Evolutionary conservation across 2,113 vertebrate genomes (phyloP).

Genomic region (Trichechus manatus): DNA sequence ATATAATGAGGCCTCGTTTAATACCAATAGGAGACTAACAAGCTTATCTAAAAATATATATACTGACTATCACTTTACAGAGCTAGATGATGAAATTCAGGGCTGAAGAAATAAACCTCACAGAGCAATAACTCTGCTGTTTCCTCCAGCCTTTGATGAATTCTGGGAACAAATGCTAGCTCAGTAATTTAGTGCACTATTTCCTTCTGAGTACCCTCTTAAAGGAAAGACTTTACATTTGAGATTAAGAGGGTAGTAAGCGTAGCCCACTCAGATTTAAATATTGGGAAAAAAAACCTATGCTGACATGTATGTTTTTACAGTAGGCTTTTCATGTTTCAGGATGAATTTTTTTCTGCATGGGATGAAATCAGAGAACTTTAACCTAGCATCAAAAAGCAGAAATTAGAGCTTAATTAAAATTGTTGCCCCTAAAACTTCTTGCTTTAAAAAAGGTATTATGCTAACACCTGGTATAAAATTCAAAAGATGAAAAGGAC

Average conservation of each 20-base stretch:
- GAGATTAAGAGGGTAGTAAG: neutral
- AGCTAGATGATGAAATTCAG: neutral
- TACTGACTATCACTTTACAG: neutral
- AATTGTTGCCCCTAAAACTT: neutral
- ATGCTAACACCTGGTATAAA: neutral
- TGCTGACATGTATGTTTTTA: neutral
- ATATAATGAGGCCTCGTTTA: neutral
- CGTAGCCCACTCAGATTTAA: neutral
- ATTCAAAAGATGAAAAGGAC: neutral
- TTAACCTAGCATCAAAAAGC: neutral
- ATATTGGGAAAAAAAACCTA: neutral
- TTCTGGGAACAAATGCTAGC: neutral
- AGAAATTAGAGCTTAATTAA: neutral
- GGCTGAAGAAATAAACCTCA: neutral
- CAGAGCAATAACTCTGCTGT: neutral
- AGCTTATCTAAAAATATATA: neutral
- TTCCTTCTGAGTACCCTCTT: neutral
- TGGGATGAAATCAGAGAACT: neutral
- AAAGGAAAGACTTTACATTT: neutral
- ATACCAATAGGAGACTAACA: neutral
- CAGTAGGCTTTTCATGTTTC: neutral
- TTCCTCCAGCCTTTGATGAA: neutral
- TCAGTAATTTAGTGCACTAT: neutral
- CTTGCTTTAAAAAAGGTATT: neutral
- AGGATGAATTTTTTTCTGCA: neutral